Evolutionary conservation across 2,888 invertebrate genomes (phyloP), one percentile per base, ranked within the genome.

Genomic region (Drosophila austrosaltans): DNA sequence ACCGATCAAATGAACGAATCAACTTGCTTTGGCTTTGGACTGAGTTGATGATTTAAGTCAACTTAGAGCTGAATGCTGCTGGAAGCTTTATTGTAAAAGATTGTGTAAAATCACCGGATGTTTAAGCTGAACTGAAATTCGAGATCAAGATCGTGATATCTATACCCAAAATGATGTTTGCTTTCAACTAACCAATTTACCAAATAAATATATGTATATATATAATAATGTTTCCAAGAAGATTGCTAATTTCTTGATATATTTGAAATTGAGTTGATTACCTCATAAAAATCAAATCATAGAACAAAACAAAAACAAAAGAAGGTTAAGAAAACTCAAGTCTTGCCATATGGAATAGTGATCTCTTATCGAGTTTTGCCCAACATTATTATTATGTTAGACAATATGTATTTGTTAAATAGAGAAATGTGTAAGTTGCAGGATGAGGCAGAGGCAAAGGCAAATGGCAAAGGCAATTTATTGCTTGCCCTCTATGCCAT

Each of bases 61-160:
- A 77, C 69, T 84, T 82, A 78, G 82, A 78, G 82, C 60, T 54
- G 5, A 42, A 57, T 68, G 81, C 66, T 68, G 81, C 66, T 71
- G 64, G 57, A 64, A 25, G 44, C 76, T 70, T 53, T 83, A 77
- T 85, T 85, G 86, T 85, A 66, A 57, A 71, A 71, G 77, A 79
- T 79, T 85, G 81, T 85, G 81, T 88, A 82, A 84, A 87, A 77
- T 68, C 69, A 87, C 82, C 82, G 82, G 82, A 83, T 83, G 82
- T 80, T 83, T 75, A 85, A 73, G 63, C 61, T 61, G 58, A 36
- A 53, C 57, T 30, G 22, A 57, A 36, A 36, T 8, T 36, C 8
- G 36, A 36, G 36, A 36, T 36, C 36, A 36, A 36, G 36, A 36
- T 36, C 36, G 36, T 8, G 8, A 36, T 8, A 30, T 36, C 1